Evolutionary conservation across 2,797 vertebrate species (phyloP).

Genomic region (Clarias platycephalus): DNA sequence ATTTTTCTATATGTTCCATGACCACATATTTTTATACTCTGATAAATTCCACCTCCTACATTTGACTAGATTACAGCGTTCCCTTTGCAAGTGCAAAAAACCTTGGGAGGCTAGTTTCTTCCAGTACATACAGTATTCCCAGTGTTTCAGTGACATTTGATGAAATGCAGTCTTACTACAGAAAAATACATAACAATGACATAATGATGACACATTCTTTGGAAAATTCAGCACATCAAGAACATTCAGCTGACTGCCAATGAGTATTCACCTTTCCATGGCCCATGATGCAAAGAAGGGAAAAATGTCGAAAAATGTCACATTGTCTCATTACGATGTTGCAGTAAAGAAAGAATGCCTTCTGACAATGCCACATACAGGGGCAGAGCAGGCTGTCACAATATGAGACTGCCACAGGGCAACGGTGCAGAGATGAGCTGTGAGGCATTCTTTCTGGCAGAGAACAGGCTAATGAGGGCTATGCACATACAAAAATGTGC

Average conservation of each 20-base stretch:
- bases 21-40: not conserved
- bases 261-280: conserved; percentile 28
- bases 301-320: conserved; percentile 50
- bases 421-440: conserved; percentile 31
- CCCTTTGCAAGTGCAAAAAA: not conserved
- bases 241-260: conserved; percentile 28
- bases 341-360: conserved; percentile 45
- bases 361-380: conserved; percentile 45
- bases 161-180: not conserved
- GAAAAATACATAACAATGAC: not conserved
- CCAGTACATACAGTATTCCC: not conserved
- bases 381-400: conserved; percentile 33
- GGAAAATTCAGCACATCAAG: not conserved
- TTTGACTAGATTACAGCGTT: not conserved
- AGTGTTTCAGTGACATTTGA: conserved; percentile 1
- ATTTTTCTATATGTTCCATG: not conserved
- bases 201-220: conserved; percentile 14
- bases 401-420: conserved; percentile 40
- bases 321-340: conserved; percentile 50
- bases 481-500: conserved; percentile 30
- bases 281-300: conserved; percentile 11
- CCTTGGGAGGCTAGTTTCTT: not conserved
- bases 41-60: not conserved
- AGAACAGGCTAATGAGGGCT: conserved; percentile 49
- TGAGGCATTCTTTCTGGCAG: conserved; percentile 22